Evolutionary conservation across 2,113 vertebrate genomes (phyloP).

Genomic region (Bettongia penicillata): DNA sequence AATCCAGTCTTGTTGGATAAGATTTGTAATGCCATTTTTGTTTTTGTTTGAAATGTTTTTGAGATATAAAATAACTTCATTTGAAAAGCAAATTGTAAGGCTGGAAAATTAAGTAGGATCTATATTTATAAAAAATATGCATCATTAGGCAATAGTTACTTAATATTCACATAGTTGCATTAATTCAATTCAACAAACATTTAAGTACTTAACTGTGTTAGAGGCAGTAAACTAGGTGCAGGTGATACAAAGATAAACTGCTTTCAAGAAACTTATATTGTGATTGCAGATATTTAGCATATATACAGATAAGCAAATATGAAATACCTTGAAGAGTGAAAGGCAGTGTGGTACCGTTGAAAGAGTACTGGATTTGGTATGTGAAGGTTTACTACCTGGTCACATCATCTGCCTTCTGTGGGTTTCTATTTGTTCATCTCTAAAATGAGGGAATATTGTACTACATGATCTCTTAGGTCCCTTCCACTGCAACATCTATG

Average conservation of each 20-base stretch:
- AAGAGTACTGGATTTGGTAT: too few species aligned
- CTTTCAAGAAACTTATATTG: not conserved
- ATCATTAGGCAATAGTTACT: constrained; percentile 21
- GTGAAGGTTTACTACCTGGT: too few species aligned
- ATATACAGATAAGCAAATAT: too few species aligned
- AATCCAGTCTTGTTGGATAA: not conserved
- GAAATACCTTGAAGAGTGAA: too few species aligned
- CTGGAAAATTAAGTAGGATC: constrained; percentile 51
- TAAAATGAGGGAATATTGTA: too few species aligned
- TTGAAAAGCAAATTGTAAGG: constrained; percentile 43
- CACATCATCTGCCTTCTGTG: too few species aligned
- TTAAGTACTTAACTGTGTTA: not conserved
- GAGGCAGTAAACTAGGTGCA: too few species aligned
- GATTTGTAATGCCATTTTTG: constrained; percentile 22
- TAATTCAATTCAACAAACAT: constrained; percentile 19
- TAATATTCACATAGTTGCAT: constrained; percentile 13
- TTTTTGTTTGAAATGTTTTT: constrained; percentile 28
- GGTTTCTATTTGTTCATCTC: too few species aligned
- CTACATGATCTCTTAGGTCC: too few species aligned
- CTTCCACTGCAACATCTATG: too few species aligned
- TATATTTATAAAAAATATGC: not conserved
- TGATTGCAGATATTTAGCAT: too few species aligned
- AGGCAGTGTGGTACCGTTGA: too few species aligned
- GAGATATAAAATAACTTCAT: not conserved
- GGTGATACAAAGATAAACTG: not conserved